Percentiles rank a stretch among this genome's conserved stretches.
These are phyloP conservation scores for Rachycentron canadum DNA, from an alignment of 2,797 vertebrate species.

Conservation along the genomic window DNA sequence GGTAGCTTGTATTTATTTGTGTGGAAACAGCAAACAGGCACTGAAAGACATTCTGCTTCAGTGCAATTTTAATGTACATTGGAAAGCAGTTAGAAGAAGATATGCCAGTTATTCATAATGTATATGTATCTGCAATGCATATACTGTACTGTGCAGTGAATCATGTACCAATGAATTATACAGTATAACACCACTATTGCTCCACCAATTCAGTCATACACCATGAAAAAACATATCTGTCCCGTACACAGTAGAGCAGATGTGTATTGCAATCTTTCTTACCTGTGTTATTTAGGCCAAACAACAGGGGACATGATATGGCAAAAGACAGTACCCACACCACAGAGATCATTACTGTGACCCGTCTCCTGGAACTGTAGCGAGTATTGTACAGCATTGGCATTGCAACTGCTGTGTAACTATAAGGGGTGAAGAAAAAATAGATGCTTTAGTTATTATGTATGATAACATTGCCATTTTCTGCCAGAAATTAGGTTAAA, in stretches of 20 bases:
- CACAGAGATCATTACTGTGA: constrained; percentile 96
- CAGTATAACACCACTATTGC: neutral
- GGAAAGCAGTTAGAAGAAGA: constrained; percentile 4
- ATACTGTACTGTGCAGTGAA: neutral
- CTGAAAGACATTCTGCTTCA: neutral
- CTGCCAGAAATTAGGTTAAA: neutral
- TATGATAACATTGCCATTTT: neutral
- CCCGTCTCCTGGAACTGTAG: constrained; percentile 96
- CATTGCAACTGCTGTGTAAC: constrained; percentile 99
- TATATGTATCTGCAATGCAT: neutral
- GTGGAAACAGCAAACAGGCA: neutral
- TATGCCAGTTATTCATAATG: neutral
- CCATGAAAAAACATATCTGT: neutral
- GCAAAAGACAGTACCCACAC: constrained; percentile 99
- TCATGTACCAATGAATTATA: constrained; percentile 27
- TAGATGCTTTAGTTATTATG: neutral
- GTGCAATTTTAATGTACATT: neutral
- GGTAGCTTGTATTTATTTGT: neutral
- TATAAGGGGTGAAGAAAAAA: constrained; percentile 67
- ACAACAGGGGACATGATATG: constrained; percentile 96
- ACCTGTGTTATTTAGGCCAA: constrained; percentile 98
- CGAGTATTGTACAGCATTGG: constrained; percentile 99
- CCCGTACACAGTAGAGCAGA: neutral
- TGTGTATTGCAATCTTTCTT: constrained; percentile 49
- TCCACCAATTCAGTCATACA: neutral